Evolutionary conservation across 2,797 vertebrate genomes (phyloP).

Genomic region (Prionace glauca): DNA sequence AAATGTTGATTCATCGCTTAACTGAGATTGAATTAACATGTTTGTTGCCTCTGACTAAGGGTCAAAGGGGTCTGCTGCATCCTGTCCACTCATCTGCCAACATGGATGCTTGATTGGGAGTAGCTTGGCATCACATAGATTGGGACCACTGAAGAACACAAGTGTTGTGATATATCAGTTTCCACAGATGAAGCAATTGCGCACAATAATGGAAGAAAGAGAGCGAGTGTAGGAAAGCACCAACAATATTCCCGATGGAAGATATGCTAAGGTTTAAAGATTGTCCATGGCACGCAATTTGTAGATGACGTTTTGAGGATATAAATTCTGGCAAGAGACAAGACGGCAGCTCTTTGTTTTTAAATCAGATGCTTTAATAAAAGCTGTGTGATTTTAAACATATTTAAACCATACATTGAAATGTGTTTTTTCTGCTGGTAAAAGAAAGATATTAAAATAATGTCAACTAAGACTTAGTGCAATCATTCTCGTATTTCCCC

Average conservation of each 20-base stretch:
- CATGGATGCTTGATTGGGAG: not conserved
- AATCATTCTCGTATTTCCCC: not conserved
- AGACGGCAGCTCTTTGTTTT: not conserved
- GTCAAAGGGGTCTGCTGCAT: not conserved
- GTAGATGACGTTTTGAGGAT: not conserved
- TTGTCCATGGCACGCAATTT: not conserved
- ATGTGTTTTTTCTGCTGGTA: not conserved
- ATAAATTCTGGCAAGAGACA: not conserved
- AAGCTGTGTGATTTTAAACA: not conserved
- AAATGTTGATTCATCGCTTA: not conserved
- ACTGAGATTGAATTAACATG: not conserved
- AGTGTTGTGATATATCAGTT: not conserved
- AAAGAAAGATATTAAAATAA: not conserved
- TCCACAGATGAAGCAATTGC: not conserved
- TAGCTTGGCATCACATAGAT: not conserved
- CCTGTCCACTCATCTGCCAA: not conserved
- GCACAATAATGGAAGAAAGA: not conserved
- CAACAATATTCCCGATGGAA: not conserved
- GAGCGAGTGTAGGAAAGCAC: not conserved
- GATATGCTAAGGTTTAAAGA: not conserved
- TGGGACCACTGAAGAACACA: not conserved
- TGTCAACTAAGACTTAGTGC: not conserved
- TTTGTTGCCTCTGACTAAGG: not conserved
- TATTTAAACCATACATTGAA: not conserved
- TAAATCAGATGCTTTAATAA: not conserved